Evolutionary conservation across 2,888 invertebrate species (phyloP).

Genomic region (Thereva unica): DNA sequence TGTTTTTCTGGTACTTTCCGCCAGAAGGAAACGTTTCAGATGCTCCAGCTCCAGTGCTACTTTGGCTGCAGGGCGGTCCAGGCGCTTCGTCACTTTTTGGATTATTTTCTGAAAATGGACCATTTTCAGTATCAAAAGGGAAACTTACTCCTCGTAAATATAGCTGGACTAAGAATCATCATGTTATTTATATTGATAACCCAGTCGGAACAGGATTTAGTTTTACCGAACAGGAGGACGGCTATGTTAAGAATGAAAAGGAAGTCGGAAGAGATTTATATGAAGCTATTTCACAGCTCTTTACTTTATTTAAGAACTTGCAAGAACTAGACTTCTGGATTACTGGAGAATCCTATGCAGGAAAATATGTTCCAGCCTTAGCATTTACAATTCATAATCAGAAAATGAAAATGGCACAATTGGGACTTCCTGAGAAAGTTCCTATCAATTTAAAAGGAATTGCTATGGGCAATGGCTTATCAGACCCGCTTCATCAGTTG

Average conservation of each 20-base stretch:
- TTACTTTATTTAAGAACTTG: slow-evolving; percentile 77
- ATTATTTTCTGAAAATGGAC: slow-evolving; percentile 83
- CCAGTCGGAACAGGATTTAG: slow-evolving; percentile 93
- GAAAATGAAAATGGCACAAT: slow-evolving; percentile 50
- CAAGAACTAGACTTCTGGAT: slow-evolving; percentile 79
- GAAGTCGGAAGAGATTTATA: slow-evolving; percentile 82
- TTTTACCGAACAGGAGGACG: slow-evolving; percentile 75
- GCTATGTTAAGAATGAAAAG: slow-evolving; percentile 78
- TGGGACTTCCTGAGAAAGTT: slow-evolving; percentile 41
- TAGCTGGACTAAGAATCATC: slow-evolving; percentile 77
- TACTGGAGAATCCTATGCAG: slow-evolving; percentile 89
- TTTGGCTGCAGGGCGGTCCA: slow-evolving; percentile 88
- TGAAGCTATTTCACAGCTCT: slow-evolving; percentile 78
- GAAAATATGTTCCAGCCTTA: slow-evolving; percentile 76
- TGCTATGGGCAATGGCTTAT: slow-evolving; percentile 77
- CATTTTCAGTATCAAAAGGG: slow-evolving; percentile 62
- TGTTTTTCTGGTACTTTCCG: slow-evolving; percentile 93
- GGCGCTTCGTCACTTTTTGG: slow-evolving; percentile 80
- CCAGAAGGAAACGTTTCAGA: slow-evolving; percentile 61
- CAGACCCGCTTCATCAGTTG: slow-evolving; percentile 78
- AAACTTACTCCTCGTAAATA: slow-evolving; percentile 65
- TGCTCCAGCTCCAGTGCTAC: slow-evolving; percentile 75
- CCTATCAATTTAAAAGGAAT: slow-evolving; percentile 57
- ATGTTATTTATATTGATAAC: slow-evolving; percentile 88
- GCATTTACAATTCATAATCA: slow-evolving; percentile 63